Conservation (phyloP, 2,888 invertebrate species). For the Athalia rosae region DNA sequence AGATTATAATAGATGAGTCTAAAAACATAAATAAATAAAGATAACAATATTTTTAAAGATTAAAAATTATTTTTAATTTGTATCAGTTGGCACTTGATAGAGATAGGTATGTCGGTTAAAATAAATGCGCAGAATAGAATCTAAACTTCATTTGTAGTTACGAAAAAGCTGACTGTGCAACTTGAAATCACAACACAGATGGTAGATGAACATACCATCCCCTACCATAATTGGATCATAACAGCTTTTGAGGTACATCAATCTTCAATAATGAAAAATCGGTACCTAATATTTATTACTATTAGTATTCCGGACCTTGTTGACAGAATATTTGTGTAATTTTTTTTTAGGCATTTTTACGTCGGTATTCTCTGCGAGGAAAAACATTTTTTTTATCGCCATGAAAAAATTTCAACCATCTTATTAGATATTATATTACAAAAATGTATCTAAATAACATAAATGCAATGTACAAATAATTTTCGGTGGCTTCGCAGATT, state of each 20-base stretch:
- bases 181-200: constrained; percentile 10
- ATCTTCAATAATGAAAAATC: constrained; percentile 26
- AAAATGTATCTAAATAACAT: constrained; percentile 43
- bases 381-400: constrained; percentile 1
- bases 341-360: constrained; percentile 26
- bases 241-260: constrained; percentile 6
- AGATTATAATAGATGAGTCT: neutral
- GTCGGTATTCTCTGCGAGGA: neutral
- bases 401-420: constrained; percentile 34
- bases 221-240: constrained; percentile 5
- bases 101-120: constrained; percentile 35
- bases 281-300: neutral
- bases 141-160: constrained; percentile 25
- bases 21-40: neutral
- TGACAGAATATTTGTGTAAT: constrained; percentile 20
- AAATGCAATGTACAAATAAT: constrained; percentile 42
- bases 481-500: constrained; percentile 31
- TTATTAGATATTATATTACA: constrained; percentile 41
- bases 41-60: neutral
- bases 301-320: neutral
- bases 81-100: constrained; percentile 9
- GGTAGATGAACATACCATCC: constrained; percentile 32
- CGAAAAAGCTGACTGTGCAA: constrained; percentile 23
- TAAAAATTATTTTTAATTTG: neutral
- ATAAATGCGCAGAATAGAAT: constrained; percentile 33